Conservation (phyloP, 2,797 vertebrate species). For the Rallus crepitans region DNA sequence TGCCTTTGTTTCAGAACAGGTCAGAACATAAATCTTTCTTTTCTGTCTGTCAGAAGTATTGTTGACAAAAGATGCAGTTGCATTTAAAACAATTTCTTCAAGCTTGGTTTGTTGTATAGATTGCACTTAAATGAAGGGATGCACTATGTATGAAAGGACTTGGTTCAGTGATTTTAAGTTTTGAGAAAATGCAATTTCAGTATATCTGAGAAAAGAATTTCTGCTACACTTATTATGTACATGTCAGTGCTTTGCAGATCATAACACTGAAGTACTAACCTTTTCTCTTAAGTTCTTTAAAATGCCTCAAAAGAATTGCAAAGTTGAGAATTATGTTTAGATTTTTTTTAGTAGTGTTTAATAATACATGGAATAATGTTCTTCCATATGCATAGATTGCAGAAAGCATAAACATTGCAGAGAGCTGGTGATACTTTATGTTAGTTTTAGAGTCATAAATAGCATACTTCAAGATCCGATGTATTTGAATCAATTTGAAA, state of each 20-base stretch:
- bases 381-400: not conserved
- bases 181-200: not conserved
- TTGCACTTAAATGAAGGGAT: not conserved
- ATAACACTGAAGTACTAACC: not conserved
- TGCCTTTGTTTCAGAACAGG: not conserved
- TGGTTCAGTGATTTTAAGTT: not conserved
- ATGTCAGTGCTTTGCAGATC: not conserved
- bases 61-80: not conserved
- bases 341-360: not conserved
- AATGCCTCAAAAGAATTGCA: not conserved
- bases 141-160: not conserved
- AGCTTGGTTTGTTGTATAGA: not conserved
- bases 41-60: not conserved
- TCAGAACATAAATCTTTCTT: not conserved
- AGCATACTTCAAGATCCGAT: not conserved
- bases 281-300: not conserved
- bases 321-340: not conserved
- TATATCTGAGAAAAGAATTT: not conserved
- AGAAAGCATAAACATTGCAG: not conserved
- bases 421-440: not conserved
- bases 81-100: not conserved
- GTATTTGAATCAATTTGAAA: not conserved
- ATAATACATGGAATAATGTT: not conserved
- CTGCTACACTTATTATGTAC: not conserved
- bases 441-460: not conserved